Conservation (phyloP, 2,888 invertebrate genomes). For the Ischnura elegans region DNA sequence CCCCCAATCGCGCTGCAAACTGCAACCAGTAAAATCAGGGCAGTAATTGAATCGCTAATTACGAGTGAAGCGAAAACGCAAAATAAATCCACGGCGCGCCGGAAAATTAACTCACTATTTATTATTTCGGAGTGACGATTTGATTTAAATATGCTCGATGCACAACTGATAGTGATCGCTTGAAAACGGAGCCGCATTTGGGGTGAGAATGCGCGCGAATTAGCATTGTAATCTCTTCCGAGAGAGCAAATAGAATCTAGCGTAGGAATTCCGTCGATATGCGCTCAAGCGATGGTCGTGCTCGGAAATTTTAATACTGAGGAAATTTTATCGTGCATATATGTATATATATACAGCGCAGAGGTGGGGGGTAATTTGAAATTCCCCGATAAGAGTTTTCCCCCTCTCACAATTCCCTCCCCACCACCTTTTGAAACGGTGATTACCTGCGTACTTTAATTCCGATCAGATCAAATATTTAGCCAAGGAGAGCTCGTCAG, state of each 20-base stretch:
- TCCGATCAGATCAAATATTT: neutral
- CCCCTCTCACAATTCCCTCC: too few relatives aligned
- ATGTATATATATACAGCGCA: too few relatives aligned
- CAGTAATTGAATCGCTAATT: constrained; percentile 38
- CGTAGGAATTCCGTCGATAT: neutral
- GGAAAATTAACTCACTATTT: constrained; percentile 15
- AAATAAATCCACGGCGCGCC: neutral
- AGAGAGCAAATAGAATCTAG: neutral
- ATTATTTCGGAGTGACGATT: constrained; percentile 20
- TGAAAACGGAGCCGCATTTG: neutral
- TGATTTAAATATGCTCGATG: constrained; percentile 9
- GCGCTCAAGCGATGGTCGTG: neutral
- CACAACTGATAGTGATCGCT: neutral
- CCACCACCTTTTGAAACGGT: too few relatives aligned
- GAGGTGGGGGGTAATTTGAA: neutral
- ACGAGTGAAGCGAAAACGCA: constrained; percentile 9
- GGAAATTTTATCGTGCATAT: too few relatives aligned
- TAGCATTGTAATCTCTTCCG: constrained; percentile 10
- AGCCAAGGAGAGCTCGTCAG: neutral
- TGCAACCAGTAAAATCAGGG: constrained; percentile 2
- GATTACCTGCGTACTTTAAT: neutral
- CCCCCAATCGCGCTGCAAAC: neutral
- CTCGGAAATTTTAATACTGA: neutral
- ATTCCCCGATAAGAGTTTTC: neutral
- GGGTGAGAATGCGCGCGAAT: neutral